A percentile compares a stretch with the other conserved stretches of the same genome.
phyloP scores from a whole-genome alignment of 1,140 invertebrate genomes.

The Papilio glaucus region DNA sequence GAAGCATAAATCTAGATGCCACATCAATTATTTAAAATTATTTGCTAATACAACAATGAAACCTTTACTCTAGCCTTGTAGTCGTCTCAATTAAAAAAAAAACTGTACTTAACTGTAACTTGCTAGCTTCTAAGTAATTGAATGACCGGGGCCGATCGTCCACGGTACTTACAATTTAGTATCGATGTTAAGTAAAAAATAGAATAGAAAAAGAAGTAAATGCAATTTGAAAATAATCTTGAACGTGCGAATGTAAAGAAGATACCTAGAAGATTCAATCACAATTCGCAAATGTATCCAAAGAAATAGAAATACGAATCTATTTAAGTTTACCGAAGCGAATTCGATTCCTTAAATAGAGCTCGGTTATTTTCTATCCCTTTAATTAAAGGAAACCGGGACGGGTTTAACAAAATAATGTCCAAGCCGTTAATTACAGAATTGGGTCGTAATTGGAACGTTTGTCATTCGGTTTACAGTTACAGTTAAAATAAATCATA shows the following conservation, averaged over 20 bases:
- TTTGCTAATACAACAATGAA: too few relatives aligned
- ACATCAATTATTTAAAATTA: too few relatives aligned
- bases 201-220: too few relatives aligned
- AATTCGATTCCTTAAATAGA: not conserved
- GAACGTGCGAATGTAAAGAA: not conserved
- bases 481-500: conserved; percentile 24
- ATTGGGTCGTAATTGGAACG: conserved; percentile 25
- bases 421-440: conserved; percentile 30
- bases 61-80: too few relatives aligned
- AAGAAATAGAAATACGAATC: conserved; percentile 11
- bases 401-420: conserved; percentile 11
- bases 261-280: not conserved
- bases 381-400: conserved; percentile 14
- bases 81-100: too few relatives aligned
- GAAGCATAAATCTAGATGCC: too few relatives aligned
- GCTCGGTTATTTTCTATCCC: conserved; percentile 12
- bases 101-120: too few relatives aligned
- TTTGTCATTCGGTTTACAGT: not conserved
- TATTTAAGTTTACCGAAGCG: conserved; percentile 3
- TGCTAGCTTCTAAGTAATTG: too few relatives aligned
- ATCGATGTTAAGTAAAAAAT: too few relatives aligned
- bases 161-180: too few relatives aligned
- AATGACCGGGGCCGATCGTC: too few relatives aligned
- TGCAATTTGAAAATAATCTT: conserved; percentile 1
- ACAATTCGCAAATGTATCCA: not conserved